Evolutionary conservation across 2,888 invertebrate genomes (phyloP), one percentile per base, ranked within the genome.

Genomic region (Microplitis manilae): DNA sequence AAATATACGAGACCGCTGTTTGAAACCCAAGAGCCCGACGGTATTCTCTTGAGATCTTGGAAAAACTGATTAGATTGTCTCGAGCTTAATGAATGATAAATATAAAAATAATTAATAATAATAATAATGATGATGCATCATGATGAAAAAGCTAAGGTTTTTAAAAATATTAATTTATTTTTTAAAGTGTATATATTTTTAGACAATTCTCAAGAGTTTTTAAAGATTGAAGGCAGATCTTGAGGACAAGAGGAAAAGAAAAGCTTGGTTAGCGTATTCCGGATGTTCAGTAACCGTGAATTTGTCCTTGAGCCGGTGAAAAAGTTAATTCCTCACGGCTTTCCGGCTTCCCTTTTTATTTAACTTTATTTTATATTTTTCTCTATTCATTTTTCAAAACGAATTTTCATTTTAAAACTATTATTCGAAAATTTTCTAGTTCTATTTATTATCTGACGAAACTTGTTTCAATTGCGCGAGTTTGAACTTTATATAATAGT

Each of bases 241-340:
- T 15, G 7, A 68, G 40, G 39, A 17, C 17, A 68, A 40, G n/a
- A 68, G 40, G 30, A 40, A 9, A 40, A 68, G 68, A 15, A 40
- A 40, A 68, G n/a, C 39, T 40, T 50, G 70, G 30, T 70, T 71
- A 38, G 61, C 39, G 59, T n/a, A 71, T 61, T 71, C 61, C 71
- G 71, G 71, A 61, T 71, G 71, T 71, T 60, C 71, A 71, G 15
- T 38, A 30, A 71, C 71, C 15, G 71, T 71, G 17, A 71, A 71
- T 71, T 71, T 7, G 71, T 71, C 71, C 40, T 40, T n/a, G 15
- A 20, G 9, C 13, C n/a, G 17, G 15, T 13, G 30, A 7, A 30
- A 39, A 71, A 71, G 61, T 71, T 71, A n/a, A 71, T 71, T 71
- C n/a, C 67, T 38, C 30, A 20, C 39, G 67, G 39, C 38, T 39